A percentile compares a stretch with the other conserved stretches of the same genome.
These are phyloP conservation scores for Reticulitermes speratus DNA, from an alignment of 1,140 invertebrate genomes.

Conservation along the genomic window DNA sequence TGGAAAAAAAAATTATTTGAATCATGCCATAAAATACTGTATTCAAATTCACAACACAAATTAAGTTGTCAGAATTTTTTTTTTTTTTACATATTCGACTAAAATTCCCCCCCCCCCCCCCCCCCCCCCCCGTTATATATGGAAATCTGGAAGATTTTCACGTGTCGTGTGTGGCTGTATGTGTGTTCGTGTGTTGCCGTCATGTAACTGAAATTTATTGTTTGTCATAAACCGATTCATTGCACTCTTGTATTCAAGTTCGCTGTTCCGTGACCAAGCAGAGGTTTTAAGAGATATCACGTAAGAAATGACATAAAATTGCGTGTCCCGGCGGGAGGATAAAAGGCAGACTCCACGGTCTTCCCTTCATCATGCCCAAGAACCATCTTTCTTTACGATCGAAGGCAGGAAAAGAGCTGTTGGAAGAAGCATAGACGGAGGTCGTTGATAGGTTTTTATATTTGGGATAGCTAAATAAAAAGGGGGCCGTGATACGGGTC, in stretches of 20 bases:
- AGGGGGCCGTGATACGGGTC: slow-evolving; percentile 4
- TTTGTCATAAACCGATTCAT: not conserved
- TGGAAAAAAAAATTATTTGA: too few species aligned
- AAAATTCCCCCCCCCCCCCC: too few species aligned
- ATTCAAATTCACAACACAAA: too few species aligned
- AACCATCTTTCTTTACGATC: not conserved
- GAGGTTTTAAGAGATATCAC: slow-evolving; percentile 5
- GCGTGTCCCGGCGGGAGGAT: not conserved
- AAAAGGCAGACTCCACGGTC: not conserved
- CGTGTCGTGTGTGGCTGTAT: not conserved
- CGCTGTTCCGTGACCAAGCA: not conserved
- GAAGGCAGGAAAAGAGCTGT: too few species aligned
- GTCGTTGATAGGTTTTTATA: slow-evolving; percentile 13
- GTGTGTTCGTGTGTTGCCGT: not conserved
- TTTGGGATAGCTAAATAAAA: slow-evolving; percentile 14
- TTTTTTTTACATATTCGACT: too few species aligned
- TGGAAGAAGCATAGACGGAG: not conserved
- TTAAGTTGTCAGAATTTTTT: too few species aligned
- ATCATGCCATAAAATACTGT: too few species aligned
- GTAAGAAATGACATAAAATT: slow-evolving; percentile 10
- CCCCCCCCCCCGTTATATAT: too few species aligned
- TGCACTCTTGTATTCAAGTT: not conserved
- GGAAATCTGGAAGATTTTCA: not conserved
- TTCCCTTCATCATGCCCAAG: not conserved
- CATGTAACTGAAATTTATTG: not conserved